phyloP scores from a whole-genome alignment of 2,888 invertebrate species.

The Nemotelus nigrinus region DNA sequence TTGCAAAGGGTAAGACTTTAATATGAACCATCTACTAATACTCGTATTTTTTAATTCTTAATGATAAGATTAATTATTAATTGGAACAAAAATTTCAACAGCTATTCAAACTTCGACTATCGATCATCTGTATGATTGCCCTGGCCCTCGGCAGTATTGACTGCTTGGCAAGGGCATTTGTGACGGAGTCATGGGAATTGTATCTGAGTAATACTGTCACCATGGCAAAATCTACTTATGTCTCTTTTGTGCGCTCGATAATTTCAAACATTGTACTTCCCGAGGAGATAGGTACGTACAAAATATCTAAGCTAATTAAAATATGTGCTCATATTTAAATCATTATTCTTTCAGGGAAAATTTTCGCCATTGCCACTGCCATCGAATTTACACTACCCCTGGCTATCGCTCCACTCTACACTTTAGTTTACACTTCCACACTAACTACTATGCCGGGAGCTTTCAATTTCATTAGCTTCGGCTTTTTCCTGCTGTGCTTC shows the following conservation, averaged over 20 bases:
- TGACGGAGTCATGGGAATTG: conserved; percentile 56
- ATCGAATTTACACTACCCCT: conserved; percentile 73
- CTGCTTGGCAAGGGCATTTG: conserved; percentile 56
- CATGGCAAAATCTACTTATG: conserved; percentile 60
- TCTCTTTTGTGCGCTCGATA: conserved; percentile 64
- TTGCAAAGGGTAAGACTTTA: conserved; percentile 64
- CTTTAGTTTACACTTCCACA: conserved; percentile 71
- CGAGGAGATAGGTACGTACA: conserved; percentile 63
- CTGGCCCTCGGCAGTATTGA: conserved; percentile 56
- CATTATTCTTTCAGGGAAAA: conserved; percentile 66
- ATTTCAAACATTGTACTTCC: conserved; percentile 61
- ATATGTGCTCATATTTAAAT: too few species aligned
- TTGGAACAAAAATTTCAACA: background rate
- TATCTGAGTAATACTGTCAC: conserved; percentile 58
- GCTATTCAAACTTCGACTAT: conserved; percentile 4
- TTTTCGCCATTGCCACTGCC: conserved; percentile 75
- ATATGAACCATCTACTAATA: background rate
- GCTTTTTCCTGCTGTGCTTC: conserved; percentile 36
- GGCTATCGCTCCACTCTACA: conserved; percentile 72
- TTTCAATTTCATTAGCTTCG: conserved; percentile 28
- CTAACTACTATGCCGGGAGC: conserved; percentile 66
- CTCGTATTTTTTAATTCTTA: background rate
- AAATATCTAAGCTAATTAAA: too few species aligned
- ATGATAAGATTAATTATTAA: background rate
- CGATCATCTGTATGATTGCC: conserved; percentile 56